These are phyloP conservation scores for Alosa sapidissima DNA, from an alignment of 2,797 vertebrate species.

Conservation along the genomic window DNA sequence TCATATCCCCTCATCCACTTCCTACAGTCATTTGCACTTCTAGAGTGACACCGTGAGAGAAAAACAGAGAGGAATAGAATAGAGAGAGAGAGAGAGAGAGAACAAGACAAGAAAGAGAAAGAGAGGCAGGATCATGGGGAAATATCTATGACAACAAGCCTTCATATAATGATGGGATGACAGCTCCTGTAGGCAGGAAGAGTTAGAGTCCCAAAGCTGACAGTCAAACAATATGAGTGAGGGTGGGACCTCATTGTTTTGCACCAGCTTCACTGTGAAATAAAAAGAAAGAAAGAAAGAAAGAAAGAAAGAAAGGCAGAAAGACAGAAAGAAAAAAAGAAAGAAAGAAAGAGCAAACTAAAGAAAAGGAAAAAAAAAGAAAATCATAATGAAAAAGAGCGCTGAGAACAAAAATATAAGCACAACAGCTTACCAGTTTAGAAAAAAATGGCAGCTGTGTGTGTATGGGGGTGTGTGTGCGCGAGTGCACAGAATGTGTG, in stretches of 20 bases:
- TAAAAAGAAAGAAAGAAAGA: neutral
- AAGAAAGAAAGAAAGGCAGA: neutral
- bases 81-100: neutral
- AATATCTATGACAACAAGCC: constrained; percentile 5
- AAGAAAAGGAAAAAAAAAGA: neutral
- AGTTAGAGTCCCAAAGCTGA: neutral
- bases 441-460: neutral
- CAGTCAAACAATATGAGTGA: neutral
- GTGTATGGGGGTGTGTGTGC: neutral
- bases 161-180: constrained; percentile 18
- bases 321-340: neutral
- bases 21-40: neutral
- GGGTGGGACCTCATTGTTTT: neutral
- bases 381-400: neutral
- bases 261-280: neutral
- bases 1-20: neutral
- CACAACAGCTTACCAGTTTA: neutral
- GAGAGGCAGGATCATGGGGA: neutral
- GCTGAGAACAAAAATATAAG: neutral
- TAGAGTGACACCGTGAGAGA: constrained; percentile 10
- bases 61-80: neutral
- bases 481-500: neutral
- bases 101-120: neutral
- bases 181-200: neutral
- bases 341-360: neutral